Evolutionary conservation across 2,888 invertebrate species (phyloP), one percentile per base, ranked within the genome.

Genomic region (Coremacera marginata): DNA sequence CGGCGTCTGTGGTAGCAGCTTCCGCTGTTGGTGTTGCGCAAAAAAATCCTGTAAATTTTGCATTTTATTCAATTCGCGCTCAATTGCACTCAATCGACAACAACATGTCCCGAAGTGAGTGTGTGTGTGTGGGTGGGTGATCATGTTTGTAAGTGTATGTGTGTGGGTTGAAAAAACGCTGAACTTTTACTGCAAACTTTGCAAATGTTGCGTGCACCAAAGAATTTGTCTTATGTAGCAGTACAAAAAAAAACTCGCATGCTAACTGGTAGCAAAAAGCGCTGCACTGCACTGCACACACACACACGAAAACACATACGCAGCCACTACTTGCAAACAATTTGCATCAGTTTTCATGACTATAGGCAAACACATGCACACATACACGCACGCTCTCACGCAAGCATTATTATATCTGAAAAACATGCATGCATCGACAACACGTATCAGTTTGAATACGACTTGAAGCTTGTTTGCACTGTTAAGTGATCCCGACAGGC

Each of bases 261-360:
- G 7, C 37, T 37, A 37, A 44, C 14, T 44, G 44, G 44, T 11
- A 2, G 1, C 44, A 14, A 11, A 7, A 44, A 44, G 3, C 11
- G 44, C 11, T 44, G 14, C 44, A n/a, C n/a, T n/a, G 31, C 5
- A 31, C 31, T 5, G 5, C 31, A 31, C 31, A 31, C 31, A 44
- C 44, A 44, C 44, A 1, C 44, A 44, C 14, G 14, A 44, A 14
- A 2, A 44, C 11, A 44, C 44, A 14, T 44, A 7, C 14, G 7
- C 55, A 34, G n/a, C 63, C 84, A 80, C 81, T 84, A 82, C 82
- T 84, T 85, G 80, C 84, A 81, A 83, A 80, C 82, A 80, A 82
- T 81, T 82, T 81, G 80, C 84, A 84, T 85, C 8, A 14, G 63
- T 60, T 60, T 22, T 60, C 25, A 11, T 25, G 57, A 7, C 55